Evolutionary conservation across 2,888 invertebrate genomes (phyloP).

Genomic region (Thymelicus lineola): DNA sequence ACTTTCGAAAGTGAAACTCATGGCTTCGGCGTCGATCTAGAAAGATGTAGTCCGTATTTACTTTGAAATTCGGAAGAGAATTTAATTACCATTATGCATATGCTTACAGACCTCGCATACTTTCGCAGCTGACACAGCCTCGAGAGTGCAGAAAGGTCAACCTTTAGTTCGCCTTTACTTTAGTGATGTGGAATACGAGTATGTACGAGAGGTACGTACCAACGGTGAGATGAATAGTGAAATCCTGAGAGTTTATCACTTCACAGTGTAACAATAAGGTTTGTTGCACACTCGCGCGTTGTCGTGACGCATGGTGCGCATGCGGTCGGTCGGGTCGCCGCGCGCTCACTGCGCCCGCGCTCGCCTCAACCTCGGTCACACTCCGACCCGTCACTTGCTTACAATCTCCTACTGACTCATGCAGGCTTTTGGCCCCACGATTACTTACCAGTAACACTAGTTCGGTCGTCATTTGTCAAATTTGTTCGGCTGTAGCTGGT

Average conservation of each 20-base stretch:
- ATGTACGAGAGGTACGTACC: constrained; percentile 14
- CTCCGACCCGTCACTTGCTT: constrained; percentile 48
- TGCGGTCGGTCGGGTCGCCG: constrained; percentile 69
- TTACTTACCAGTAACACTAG: constrained; percentile 19
- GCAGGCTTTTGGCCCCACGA: constrained; percentile 41
- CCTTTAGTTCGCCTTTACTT: constrained; percentile 28
- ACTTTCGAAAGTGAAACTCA: constrained; percentile 49
- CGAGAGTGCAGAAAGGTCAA: constrained; percentile 48
- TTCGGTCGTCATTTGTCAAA: constrained; percentile 14
- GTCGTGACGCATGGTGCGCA: constrained; percentile 67
- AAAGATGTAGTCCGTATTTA: not conserved
- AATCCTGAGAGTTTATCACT: constrained; percentile 72
- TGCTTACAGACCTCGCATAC: constrained; percentile 54
- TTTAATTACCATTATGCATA: constrained; percentile 47
- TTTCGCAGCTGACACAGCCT: constrained; percentile 73
- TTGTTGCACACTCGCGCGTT: constrained; percentile 69
- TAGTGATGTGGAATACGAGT: not conserved
- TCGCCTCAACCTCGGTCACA: constrained; percentile 42
- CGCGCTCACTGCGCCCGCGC: constrained; percentile 65
- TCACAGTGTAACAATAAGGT: constrained; percentile 66
- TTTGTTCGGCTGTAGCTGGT: not conserved
- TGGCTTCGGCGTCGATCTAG: constrained; percentile 3
- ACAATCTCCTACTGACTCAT: constrained; percentile 47
- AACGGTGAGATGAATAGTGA: constrained; percentile 39
- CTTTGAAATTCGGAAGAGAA: not conserved